phyloP scores from a whole-genome alignment of 2,888 invertebrate genomes.

The Colostygia pectinataria region DNA sequence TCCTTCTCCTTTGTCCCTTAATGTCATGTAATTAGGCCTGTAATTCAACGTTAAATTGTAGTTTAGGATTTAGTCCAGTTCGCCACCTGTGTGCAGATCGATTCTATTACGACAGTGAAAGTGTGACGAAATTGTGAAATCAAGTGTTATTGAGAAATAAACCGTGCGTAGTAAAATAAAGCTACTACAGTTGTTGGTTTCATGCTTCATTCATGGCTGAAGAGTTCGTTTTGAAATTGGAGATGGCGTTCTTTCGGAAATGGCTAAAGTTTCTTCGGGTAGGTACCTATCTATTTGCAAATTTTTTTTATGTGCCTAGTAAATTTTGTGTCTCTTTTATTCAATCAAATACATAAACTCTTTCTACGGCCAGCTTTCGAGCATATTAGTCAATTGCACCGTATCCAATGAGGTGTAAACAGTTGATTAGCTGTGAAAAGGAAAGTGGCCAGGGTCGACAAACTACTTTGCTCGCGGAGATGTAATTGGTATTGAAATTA shows the following conservation, averaged over 20 bases:
- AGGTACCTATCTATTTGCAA: not conserved
- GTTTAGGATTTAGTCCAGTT: slow-evolving; percentile 42
- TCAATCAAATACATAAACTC: too few relatives aligned
- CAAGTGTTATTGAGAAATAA: slow-evolving; percentile 42
- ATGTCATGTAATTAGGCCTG: slow-evolving; percentile 7
- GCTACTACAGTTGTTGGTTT: slow-evolving; percentile 14
- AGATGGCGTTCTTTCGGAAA: slow-evolving; percentile 51
- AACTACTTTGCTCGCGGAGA: slow-evolving; percentile 26
- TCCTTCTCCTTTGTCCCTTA: slow-evolving; percentile 12
- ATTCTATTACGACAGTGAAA: slow-evolving; percentile 48
- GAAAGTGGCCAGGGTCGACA: slow-evolving; percentile 33
- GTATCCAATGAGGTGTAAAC: slow-evolving; percentile 30
- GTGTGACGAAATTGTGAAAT: slow-evolving; percentile 66
- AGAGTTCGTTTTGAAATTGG: slow-evolving; percentile 50
- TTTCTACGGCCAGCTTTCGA: too few relatives aligned
- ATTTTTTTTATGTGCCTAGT: not conserved
- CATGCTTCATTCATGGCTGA: slow-evolving; percentile 38
- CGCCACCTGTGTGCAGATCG: slow-evolving; percentile 34
- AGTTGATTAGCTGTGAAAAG: slow-evolving; percentile 30
- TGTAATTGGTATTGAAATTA: slow-evolving; percentile 34
- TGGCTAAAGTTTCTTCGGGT: slow-evolving; percentile 61
- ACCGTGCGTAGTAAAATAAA: slow-evolving; percentile 35
- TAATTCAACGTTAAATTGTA: slow-evolving; percentile 36
- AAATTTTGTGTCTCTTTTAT: not conserved
- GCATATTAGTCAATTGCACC: slow-evolving; percentile 5